Evolutionary conservation across 2,113 vertebrate species (phyloP).

Genomic region (Bungarus multicinctus): DNA sequence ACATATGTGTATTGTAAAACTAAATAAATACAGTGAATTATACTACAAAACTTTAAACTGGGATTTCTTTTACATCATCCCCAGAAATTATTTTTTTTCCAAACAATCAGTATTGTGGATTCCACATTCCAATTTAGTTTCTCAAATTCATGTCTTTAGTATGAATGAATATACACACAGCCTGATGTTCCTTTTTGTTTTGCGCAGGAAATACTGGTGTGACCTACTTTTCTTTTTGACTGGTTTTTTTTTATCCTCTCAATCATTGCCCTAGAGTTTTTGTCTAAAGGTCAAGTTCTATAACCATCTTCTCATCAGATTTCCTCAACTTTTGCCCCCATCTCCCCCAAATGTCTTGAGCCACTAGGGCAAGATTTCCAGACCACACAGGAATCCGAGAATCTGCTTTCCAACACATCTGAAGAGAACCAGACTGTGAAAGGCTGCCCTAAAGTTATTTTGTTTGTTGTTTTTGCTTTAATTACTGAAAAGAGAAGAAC

Average conservation of each 20-base stretch:
- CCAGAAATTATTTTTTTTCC: not conserved
- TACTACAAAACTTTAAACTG: not conserved
- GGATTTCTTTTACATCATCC: not conserved
- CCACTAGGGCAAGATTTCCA: not conserved
- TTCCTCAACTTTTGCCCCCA: not conserved
- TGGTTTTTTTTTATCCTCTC: not conserved
- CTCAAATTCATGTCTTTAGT: not conserved
- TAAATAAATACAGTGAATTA: not conserved
- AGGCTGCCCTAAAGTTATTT: not conserved
- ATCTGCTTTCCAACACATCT: not conserved
- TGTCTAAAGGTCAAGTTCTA: not conserved
- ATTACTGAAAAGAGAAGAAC: not conserved
- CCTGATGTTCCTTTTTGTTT: not conserved
- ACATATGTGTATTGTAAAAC: not conserved
- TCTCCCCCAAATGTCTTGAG: not conserved
- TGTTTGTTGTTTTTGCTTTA: not conserved
- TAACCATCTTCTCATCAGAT: not conserved
- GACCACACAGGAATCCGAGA: not conserved
- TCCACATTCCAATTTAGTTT: not conserved
- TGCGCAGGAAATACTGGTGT: not conserved
- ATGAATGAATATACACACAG: not conserved
- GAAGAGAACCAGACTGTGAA: not conserved
- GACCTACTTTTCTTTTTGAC: not conserved
- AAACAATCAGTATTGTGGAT: not conserved
- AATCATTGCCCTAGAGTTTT: not conserved